These are phyloP conservation scores for Dermochelys coriacea DNA, from an alignment of 2,797 vertebrate species.

Conservation along the genomic window DNA sequence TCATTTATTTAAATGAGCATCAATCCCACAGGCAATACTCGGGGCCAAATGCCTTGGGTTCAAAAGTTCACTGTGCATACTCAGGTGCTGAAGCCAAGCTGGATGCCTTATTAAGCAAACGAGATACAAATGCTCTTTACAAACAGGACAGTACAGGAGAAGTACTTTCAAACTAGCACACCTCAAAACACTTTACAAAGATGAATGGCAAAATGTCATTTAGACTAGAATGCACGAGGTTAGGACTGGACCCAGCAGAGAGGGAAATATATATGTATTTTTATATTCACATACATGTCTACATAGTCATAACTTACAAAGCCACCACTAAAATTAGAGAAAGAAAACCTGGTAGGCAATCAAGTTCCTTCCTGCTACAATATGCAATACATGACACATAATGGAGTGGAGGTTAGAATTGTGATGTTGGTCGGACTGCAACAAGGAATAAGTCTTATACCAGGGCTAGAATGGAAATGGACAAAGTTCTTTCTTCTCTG, in stretches of 20 bases:
- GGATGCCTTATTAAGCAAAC: neutral
- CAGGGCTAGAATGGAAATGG: neutral
- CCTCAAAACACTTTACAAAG: neutral
- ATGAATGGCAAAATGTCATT: fast-evolving
- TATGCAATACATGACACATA: fast-evolving
- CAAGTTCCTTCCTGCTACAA: neutral
- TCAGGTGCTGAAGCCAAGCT: slow-evolving; percentile 40
- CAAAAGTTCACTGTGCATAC: slow-evolving; percentile 19
- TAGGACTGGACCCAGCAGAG: neutral
- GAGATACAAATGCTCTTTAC: neutral
- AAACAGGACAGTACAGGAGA: neutral
- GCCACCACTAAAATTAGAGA: neutral
- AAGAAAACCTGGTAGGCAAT: neutral
- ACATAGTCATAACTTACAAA: neutral
- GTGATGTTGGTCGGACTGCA: neutral
- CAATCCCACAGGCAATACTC: slow-evolving; percentile 35
- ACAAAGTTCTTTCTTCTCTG: neutral
- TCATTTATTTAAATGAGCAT: slow-evolving; percentile 39
- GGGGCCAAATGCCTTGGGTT: neutral
- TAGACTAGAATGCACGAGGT: neutral
- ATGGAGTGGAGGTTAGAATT: neutral
- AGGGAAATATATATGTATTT: neutral
- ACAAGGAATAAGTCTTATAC: neutral
- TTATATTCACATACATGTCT: neutral
- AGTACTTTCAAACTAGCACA: neutral